These are phyloP conservation scores for Serilophus lunatus DNA, from an alignment of 2,113 vertebrate genomes.

Conservation along the genomic window DNA sequence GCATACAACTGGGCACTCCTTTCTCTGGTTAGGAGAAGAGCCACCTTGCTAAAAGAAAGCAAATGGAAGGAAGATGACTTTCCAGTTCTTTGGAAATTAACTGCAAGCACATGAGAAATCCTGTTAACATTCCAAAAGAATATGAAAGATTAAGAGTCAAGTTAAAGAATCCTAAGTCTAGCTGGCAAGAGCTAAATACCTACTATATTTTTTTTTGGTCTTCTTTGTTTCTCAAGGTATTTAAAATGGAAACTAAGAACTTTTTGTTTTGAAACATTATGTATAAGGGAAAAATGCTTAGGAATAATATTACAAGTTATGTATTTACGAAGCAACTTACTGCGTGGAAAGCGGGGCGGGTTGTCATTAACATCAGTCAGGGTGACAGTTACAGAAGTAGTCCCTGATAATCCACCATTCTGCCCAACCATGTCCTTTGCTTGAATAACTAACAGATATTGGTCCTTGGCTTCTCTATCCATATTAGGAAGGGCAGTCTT, in stretches of 20 bases:
- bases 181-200: background rate
- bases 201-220: background rate
- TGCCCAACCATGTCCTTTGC: constrained; percentile 99
- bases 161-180: background rate
- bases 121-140: background rate
- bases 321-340: constrained; percentile 72
- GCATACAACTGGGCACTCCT: background rate
- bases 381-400: constrained; percentile 91
- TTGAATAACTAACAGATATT: constrained; percentile 94
- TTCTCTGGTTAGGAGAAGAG: background rate
- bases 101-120: background rate
- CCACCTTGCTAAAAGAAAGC: background rate
- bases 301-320: background rate
- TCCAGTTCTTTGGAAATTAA: background rate
- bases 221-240: background rate
- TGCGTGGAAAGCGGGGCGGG: constrained; percentile 87
- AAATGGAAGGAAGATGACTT: constrained; percentile 5
- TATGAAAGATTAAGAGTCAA: background rate
- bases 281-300: background rate
- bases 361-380: constrained; percentile 96
- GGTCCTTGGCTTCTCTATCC: constrained; percentile 95
- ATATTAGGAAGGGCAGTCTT: constrained; percentile 95
- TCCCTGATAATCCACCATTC: constrained; percentile 94
- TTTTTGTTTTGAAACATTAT: background rate
- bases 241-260: background rate